Evolutionary conservation across 2,888 invertebrate species (phyloP).

Genomic region (Dicranocentrus wangi): DNA sequence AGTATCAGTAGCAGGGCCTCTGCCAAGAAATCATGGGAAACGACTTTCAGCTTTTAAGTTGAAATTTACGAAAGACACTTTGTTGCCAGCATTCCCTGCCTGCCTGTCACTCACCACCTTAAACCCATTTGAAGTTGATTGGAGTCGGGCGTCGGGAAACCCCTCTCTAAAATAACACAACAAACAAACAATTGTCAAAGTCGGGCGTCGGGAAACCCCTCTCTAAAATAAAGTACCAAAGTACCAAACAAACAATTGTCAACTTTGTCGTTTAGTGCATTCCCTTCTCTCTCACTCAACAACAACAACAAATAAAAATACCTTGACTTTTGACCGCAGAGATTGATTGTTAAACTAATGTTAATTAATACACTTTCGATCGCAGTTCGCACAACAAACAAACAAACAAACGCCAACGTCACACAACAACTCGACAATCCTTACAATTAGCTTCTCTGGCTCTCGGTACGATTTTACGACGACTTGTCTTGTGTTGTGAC

Average conservation of each 20-base stretch:
- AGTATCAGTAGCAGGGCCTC: slow-evolving; percentile 21
- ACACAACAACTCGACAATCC: too few relatives aligned
- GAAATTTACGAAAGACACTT: slow-evolving; percentile 9
- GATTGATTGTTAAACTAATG: too few relatives aligned
- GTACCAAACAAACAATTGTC: not conserved
- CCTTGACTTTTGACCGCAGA: too few relatives aligned
- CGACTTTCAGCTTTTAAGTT: slow-evolving; percentile 20
- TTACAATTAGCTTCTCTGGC: too few relatives aligned
- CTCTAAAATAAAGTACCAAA: not conserved
- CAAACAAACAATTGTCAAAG: not conserved
- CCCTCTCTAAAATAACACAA: not conserved
- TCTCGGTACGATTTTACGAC: too few relatives aligned
- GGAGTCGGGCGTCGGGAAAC: not conserved
- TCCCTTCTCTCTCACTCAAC: too few relatives aligned
- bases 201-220: not conserved
- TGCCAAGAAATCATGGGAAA: slow-evolving; percentile 37
- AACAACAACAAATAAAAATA: too few relatives aligned
- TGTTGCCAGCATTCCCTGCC: slow-evolving; percentile 5
- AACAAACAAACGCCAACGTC: too few relatives aligned
- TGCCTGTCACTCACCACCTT: not conserved
- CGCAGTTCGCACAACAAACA: too few relatives aligned
- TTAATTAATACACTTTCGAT: too few relatives aligned
- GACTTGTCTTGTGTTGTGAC: too few relatives aligned
- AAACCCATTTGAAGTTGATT: slow-evolving; percentile 13
- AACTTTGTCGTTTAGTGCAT: too few relatives aligned